These are phyloP conservation scores for Myxocyprinus asiaticus DNA, from an alignment of 2,113 vertebrate species.

Conservation along the genomic window DNA sequence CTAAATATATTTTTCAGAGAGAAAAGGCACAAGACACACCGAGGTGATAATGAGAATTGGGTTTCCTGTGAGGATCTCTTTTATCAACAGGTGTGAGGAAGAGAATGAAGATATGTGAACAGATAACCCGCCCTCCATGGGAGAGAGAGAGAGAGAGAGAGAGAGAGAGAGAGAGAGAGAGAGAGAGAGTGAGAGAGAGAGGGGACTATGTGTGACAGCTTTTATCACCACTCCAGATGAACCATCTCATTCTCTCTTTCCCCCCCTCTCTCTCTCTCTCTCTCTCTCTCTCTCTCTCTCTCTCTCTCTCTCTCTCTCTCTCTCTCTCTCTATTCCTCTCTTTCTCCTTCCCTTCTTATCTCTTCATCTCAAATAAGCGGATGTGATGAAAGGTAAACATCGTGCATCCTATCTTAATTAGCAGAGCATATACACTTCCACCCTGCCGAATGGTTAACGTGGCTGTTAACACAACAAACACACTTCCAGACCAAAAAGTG, in stretches of 20 bases:
- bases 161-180: neutral
- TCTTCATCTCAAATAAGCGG: slow-evolving; percentile 55
- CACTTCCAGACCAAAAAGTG: slow-evolving; percentile 40
- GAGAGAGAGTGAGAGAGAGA: neutral
- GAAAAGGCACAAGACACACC: slow-evolving; percentile 24
- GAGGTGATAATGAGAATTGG: slow-evolving; percentile 68
- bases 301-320: slow-evolving; percentile 56
- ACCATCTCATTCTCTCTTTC: slow-evolving; percentile 55
- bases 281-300: neutral
- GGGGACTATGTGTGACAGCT: slow-evolving; percentile 17
- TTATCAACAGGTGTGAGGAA: slow-evolving; percentile 80
- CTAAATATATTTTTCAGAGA: slow-evolving; percentile 33
- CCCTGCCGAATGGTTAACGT: slow-evolving; percentile 41
- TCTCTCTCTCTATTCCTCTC: slow-evolving; percentile 49
- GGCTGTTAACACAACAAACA: slow-evolving; percentile 59
- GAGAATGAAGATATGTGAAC: slow-evolving; percentile 70
- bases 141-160: slow-evolving; percentile 31
- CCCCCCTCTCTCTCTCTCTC: slow-evolving; percentile 10
- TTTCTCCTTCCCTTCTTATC: slow-evolving; percentile 10
- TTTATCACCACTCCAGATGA: slow-evolving; percentile 61
- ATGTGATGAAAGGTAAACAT: slow-evolving; percentile 56
- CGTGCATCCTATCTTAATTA: slow-evolving; percentile 59
- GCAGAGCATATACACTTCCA: slow-evolving; percentile 48
- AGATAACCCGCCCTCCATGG: slow-evolving; percentile 61
- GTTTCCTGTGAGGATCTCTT: slow-evolving; percentile 67